Evolutionary conservation across 2,113 vertebrate species (phyloP).

Genomic region (Gambusia affinis): DNA sequence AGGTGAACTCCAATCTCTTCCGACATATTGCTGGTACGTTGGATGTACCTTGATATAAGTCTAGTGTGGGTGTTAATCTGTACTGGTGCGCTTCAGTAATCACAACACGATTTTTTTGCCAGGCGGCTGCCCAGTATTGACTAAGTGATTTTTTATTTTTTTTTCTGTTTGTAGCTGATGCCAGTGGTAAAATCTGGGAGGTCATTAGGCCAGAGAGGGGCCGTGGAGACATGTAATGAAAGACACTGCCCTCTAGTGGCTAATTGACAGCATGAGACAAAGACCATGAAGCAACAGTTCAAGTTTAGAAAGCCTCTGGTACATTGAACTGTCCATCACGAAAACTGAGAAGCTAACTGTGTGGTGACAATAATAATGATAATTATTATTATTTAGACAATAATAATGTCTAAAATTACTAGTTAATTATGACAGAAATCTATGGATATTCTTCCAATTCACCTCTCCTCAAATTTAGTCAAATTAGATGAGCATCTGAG

Average conservation of each 20-base stretch:
- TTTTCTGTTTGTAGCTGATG: slow-evolving; percentile 7
- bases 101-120: slow-evolving; percentile 5
- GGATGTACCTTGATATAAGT: slow-evolving; percentile 30
- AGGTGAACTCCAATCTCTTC: slow-evolving; percentile 71
- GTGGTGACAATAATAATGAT: background rate
- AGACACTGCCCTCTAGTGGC: slow-evolving; percentile 65
- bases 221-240: background rate
- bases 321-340: background rate
- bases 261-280: background rate
- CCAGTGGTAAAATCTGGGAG: slow-evolving; percentile 33
- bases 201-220: slow-evolving; percentile 58
- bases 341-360: background rate
- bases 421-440: no score
- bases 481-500: background rate
- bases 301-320: background rate
- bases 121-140: slow-evolving; percentile 6
- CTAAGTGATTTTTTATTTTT: slow-evolving; percentile 7
- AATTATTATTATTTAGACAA: no score
- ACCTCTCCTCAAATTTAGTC: background rate
- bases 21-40: slow-evolving; percentile 50
- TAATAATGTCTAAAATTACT: background rate
- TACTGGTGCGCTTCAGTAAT: background rate
- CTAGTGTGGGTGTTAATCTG: slow-evolving; percentile 10
- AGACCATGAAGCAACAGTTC: background rate
- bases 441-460: no score